A percentile compares a stretch with the other conserved stretches of the same genome.
Conservation (phyloP, 2,113 vertebrate species). For the Etia nguti region DNA sequence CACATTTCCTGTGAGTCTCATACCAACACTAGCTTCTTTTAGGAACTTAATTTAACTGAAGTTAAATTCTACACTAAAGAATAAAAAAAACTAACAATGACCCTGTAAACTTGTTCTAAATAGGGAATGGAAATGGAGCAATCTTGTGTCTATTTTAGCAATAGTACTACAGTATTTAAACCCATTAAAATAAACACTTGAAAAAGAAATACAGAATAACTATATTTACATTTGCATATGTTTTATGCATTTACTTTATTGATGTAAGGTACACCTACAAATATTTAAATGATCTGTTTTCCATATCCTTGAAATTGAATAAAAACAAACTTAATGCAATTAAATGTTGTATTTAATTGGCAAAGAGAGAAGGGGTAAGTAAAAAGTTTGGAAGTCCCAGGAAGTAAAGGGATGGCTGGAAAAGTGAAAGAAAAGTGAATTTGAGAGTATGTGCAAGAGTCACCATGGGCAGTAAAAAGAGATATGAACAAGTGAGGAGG, state of each 20-base stretch:
- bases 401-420: neutral
- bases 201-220: neutral
- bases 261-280: neutral
- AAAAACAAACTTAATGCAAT: neutral
- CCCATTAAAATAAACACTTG: neutral
- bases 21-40: neutral
- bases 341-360: neutral
- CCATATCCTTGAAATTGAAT: neutral
- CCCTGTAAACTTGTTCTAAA: neutral
- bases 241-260: neutral
- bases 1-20: neutral
- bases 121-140: neutral
- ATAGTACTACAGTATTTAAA: neutral
- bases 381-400: neutral
- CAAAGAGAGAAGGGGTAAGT: accelerated
- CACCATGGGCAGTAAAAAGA: neutral
- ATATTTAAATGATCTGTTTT: neutral
- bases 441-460: neutral
- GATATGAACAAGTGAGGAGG: neutral
- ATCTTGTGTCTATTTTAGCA: neutral
- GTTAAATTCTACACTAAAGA: neutral
- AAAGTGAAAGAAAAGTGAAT: neutral
- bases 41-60: neutral
- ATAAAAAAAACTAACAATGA: neutral
- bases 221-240: neutral